A percentile compares a stretch with the other conserved stretches of the same genome.
Conservation (phyloP, 2,888 invertebrate genomes). For the Tachina fera region DNA sequence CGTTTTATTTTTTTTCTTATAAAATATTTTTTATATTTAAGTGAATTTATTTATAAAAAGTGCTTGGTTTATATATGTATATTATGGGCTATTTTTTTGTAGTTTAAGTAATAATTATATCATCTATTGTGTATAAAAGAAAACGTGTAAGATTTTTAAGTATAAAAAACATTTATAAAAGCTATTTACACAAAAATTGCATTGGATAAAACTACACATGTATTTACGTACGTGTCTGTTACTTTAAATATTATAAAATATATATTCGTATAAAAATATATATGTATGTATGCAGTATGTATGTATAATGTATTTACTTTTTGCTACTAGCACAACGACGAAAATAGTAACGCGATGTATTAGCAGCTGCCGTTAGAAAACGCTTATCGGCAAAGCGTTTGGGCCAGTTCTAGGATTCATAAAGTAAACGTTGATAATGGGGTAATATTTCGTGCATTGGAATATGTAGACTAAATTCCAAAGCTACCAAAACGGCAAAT, state of each 20-base stretch:
- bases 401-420: conserved; percentile 91
- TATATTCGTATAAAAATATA: conserved; percentile 7
- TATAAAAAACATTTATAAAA: conserved; percentile 39
- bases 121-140: conserved; percentile 2
- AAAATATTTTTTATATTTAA: not conserved
- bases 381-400: conserved; percentile 79
- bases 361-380: conserved; percentile 77
- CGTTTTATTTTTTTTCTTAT: not conserved
- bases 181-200: conserved; percentile 29
- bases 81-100: not conserved
- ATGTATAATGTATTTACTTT: conserved; percentile 73
- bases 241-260: conserved; percentile 10
- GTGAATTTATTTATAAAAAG: conserved; percentile 11
- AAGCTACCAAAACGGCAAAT: conserved; percentile 96
- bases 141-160: conserved; percentile 16
- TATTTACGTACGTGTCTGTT: not conserved
- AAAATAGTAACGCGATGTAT: conserved; percentile 76
- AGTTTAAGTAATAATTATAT: not conserved
- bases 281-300: too few species aligned
- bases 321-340: conserved; percentile 78
- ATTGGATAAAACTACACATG: not conserved
- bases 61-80: conserved; percentile 16
- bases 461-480: conserved; percentile 96
- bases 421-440: conserved; percentile 96
- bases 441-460: conserved; percentile 96